phyloP scores from a whole-genome alignment of 2,888 invertebrate species.

The Meliscaeva auricollis region DNA sequence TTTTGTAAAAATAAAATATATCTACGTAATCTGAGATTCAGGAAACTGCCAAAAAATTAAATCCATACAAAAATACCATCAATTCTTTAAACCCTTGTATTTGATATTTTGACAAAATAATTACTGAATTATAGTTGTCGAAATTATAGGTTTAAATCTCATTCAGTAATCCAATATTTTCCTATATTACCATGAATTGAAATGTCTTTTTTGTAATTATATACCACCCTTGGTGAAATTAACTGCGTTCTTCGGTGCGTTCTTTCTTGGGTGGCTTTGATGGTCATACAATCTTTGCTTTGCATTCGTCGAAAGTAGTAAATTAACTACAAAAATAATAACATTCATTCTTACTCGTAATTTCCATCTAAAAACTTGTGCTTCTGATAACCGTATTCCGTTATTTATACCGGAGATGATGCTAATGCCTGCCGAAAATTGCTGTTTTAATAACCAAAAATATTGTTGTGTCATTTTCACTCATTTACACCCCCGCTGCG shows the following conservation, averaged over 20 bases:
- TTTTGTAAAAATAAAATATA: too few species aligned
- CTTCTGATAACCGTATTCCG: not conserved
- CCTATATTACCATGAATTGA: not conserved
- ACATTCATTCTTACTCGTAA: not conserved
- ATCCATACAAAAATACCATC: too few species aligned
- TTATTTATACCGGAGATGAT: not conserved
- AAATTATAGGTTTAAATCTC: too few species aligned
- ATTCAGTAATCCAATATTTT: not conserved
- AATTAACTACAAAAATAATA: constrained; percentile 7
- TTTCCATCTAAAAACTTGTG: not conserved
- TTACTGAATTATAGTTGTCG: too few species aligned
- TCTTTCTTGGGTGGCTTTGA: not conserved
- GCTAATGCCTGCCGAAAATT: not conserved
- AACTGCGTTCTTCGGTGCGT: not conserved
- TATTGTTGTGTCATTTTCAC: constrained; percentile 6
- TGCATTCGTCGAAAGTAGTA: not conserved
- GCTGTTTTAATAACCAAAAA: not conserved
- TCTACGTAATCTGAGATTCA: too few species aligned
- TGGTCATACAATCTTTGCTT: not conserved
- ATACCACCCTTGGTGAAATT: constrained; percentile 4
- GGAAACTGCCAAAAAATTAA: too few species aligned
- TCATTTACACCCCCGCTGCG: not conserved
- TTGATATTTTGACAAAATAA: too few species aligned
- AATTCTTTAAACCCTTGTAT: too few species aligned
- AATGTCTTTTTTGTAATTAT: not conserved